Percentiles rank a stretch among this genome's conserved stretches.
Evolutionary conservation across 1,140 invertebrate species (phyloP).

Genomic region (Drosophila paulistorum): DNA sequence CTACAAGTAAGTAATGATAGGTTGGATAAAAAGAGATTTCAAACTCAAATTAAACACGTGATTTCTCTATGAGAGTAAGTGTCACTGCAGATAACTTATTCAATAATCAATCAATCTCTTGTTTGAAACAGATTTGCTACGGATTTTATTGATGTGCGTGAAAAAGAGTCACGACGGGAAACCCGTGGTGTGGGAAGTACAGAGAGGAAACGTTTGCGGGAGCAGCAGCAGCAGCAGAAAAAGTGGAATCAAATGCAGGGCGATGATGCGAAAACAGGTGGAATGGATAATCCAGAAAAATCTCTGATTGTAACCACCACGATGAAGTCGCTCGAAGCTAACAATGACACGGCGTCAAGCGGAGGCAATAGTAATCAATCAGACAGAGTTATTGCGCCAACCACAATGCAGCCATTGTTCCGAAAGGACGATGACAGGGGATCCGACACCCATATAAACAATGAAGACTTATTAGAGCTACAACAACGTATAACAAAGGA

Average conservation of each 20-base stretch:
- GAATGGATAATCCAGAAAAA: not conserved
- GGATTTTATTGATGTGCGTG: constrained; percentile 94
- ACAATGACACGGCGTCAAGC: constrained; percentile 31
- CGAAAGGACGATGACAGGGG: constrained; percentile 26
- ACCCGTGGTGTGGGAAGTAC: constrained; percentile 62
- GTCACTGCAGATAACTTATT: too few relatives aligned
- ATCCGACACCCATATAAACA: constrained; percentile 48
- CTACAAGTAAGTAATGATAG: constrained; percentile 89
- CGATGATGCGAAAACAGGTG: constrained; percentile 43
- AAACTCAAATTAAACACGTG: not conserved
- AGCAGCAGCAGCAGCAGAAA: constrained; percentile 35
- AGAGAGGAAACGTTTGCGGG: constrained; percentile 42
- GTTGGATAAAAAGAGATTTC: too few relatives aligned
- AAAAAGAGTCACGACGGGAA: constrained; percentile 88
- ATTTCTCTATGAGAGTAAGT: too few relatives aligned
- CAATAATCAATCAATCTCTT: not conserved
- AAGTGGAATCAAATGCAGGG: constrained; percentile 43
- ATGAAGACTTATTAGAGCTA: constrained; percentile 74
- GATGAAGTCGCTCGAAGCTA: not conserved
- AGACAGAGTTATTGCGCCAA: constrained; percentile 8
- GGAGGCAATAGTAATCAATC: constrained; percentile 19
- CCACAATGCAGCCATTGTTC: constrained; percentile 11
- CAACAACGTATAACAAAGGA: constrained; percentile 80
- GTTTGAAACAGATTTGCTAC: constrained; percentile 90
- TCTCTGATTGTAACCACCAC: not conserved